Evolutionary conservation across 1,140 invertebrate genomes (phyloP).

Genomic region (Trichonephila inaurata): DNA sequence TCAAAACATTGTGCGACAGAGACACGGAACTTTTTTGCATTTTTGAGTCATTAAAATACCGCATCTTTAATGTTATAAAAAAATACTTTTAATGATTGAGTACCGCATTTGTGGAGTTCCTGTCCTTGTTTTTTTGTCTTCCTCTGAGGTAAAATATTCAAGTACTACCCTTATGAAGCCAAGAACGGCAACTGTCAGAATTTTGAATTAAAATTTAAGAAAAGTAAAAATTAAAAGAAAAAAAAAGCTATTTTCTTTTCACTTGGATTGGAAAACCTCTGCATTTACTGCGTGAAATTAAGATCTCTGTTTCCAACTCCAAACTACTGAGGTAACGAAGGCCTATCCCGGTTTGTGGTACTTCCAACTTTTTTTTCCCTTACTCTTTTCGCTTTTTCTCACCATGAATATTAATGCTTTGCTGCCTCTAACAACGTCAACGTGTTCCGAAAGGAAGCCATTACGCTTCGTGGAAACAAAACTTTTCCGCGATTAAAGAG

Average conservation of each 20-base stretch:
- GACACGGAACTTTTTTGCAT: slow-evolving; percentile 61
- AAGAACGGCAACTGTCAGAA: slow-evolving; percentile 60
- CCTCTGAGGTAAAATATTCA: slow-evolving; percentile 71
- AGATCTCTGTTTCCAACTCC: slow-evolving; percentile 33
- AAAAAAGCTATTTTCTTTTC: slow-evolving; percentile 50
- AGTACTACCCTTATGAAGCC: slow-evolving; percentile 48
- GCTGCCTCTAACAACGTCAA: slow-evolving; percentile 66
- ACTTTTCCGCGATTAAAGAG: slow-evolving; percentile 57
- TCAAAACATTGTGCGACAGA: slow-evolving; percentile 38
- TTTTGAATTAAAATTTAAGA: slow-evolving; percentile 70
- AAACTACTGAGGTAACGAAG: neutral
- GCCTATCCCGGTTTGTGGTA: slow-evolving; percentile 51
- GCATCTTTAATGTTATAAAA: slow-evolving; percentile 2
- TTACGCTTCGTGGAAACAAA: slow-evolving; percentile 69
- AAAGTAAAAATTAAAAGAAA: slow-evolving; percentile 57
- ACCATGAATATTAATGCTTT: slow-evolving; percentile 74
- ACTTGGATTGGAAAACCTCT: slow-evolving; percentile 34
- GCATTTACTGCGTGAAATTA: slow-evolving; percentile 70
- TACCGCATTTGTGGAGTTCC: slow-evolving; percentile 45
- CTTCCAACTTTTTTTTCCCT: neutral
- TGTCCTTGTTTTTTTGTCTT: neutral
- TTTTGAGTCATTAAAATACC: slow-evolving; percentile 72
- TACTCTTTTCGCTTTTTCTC: neutral
- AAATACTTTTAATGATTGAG: slow-evolving; percentile 71
- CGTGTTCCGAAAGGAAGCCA: slow-evolving; percentile 54